Conservation (phyloP, 2,797 vertebrate species). For the Babyrousa celebensis region DNA sequence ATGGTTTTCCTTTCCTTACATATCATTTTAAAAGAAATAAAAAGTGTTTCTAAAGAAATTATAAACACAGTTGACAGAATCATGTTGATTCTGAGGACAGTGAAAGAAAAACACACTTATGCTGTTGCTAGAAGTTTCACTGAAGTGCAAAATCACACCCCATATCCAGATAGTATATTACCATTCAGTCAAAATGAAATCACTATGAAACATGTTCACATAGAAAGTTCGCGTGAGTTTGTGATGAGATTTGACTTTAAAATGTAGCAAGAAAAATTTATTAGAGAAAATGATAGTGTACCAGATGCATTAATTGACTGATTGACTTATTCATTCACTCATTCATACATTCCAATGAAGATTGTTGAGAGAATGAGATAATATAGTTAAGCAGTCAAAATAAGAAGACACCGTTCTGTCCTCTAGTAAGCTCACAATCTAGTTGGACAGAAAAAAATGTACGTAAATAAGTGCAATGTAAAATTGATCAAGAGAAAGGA, state of each 20-base stretch:
- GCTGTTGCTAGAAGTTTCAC: conserved; percentile 29
- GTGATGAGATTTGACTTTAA: not conserved
- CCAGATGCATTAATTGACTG: not conserved
- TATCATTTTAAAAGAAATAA: conserved; percentile 22
- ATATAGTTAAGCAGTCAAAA: not conserved
- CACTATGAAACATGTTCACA: not conserved
- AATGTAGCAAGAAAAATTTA: conserved; percentile 16
- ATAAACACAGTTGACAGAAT: conserved; percentile 46
- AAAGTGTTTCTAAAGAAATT: conserved; percentile 55
- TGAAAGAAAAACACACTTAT: not conserved
- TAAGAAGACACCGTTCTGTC: not conserved
- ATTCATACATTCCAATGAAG: not conserved
- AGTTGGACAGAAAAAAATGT: not conserved
- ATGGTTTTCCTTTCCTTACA: not conserved
- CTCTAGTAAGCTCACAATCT: not conserved
- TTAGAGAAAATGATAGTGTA: not conserved
- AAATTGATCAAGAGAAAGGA: not conserved
- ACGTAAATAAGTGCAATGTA: not conserved
- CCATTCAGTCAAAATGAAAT: conserved; percentile 20
- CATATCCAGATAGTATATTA: not conserved
- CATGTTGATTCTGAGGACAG: conserved; percentile 20
- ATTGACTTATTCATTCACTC: not conserved
- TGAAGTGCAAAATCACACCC: not conserved
- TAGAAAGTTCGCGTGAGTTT: not conserved
- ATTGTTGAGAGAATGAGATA: not conserved